These are phyloP conservation scores for Arrhopalites spinosus DNA, from an alignment of 2,888 invertebrate species.

Conservation along the genomic window DNA sequence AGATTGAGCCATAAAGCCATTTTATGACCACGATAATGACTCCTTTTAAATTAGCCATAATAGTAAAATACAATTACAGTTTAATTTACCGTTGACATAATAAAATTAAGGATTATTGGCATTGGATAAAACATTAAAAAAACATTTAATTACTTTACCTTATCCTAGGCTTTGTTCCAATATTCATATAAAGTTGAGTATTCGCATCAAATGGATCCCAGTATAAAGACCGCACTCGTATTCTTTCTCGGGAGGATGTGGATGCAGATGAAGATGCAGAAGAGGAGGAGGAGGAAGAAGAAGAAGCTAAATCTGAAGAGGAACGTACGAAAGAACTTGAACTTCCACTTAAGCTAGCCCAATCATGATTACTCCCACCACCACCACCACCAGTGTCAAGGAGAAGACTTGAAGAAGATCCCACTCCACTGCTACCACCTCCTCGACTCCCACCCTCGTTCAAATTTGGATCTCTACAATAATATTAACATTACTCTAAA, in stretches of 20 bases:
- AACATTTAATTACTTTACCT: not conserved
- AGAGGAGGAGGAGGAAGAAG: slow-evolving; percentile 27
- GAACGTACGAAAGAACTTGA: slow-evolving; percentile 32
- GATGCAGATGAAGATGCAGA: slow-evolving; percentile 9
- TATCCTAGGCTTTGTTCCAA: slow-evolving; percentile 60
- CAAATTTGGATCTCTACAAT: slow-evolving; percentile 52
- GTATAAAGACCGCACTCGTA: slow-evolving; percentile 50
- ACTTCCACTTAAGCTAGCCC: slow-evolving; percentile 33
- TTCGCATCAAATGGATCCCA: slow-evolving; percentile 53
- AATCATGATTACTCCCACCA: slow-evolving; percentile 33
- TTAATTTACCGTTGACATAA: too few relatives aligned
- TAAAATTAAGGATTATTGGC: too few relatives aligned
- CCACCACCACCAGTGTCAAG: slow-evolving; percentile 31
- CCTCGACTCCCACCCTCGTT: slow-evolving; percentile 43
- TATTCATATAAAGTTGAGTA: slow-evolving; percentile 52
- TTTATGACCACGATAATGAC: slow-evolving; percentile 86
- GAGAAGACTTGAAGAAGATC: slow-evolving; percentile 10
- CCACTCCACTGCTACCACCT: slow-evolving; percentile 17
- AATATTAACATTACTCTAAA: slow-evolving; percentile 9
- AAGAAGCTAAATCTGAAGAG: slow-evolving; percentile 23
- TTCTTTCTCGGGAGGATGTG: slow-evolving; percentile 43
- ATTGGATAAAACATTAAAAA: not conserved
- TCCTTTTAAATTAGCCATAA: slow-evolving; percentile 60
- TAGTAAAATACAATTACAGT: not conserved
- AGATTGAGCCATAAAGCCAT: slow-evolving; percentile 88